Conservation (phyloP, 2,888 invertebrate genomes). For the Trissolcus brochymenae region DNA sequence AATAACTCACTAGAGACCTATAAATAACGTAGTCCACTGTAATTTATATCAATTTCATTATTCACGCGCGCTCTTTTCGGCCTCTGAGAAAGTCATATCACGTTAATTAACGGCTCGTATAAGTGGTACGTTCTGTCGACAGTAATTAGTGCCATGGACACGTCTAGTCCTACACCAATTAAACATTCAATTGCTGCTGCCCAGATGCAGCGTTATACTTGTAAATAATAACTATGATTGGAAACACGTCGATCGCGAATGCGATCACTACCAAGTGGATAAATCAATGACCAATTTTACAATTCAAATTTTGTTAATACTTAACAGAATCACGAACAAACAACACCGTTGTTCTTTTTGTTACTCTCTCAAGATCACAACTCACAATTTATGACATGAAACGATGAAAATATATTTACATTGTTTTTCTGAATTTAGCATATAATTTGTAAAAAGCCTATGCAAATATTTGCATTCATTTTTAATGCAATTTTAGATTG, state of each 20-base stretch:
- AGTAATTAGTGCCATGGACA: constrained; percentile 46
- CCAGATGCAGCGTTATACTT: constrained; percentile 1
- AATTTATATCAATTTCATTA: constrained; percentile 29
- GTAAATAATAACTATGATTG: constrained; percentile 37
- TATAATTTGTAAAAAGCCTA: too few species aligned
- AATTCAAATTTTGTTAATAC: background rate
- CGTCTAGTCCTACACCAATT: constrained; percentile 36
- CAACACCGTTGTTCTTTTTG: too few species aligned
- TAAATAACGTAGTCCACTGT: constrained; percentile 11
- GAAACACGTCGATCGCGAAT: too few species aligned
- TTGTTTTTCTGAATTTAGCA: too few species aligned
- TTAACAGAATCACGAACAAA: background rate
- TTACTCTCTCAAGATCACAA: too few species aligned
- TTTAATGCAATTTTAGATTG: too few species aligned
- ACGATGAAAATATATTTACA: too few species aligned
- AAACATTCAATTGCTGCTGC: constrained; percentile 34
- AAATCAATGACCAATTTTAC: background rate
- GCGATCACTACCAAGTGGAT: too few species aligned
- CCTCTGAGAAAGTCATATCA: constrained; percentile 45
- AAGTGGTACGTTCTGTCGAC: constrained; percentile 50
- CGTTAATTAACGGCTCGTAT: constrained; percentile 48
- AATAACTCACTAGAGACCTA: background rate
- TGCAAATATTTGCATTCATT: too few species aligned
- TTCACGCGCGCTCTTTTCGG: constrained; percentile 20
- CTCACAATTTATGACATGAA: too few species aligned